Percentiles rank a stretch among this genome's conserved stretches.
These are phyloP conservation scores for Sturmia bella DNA, from an alignment of 2,888 invertebrate genomes.

Conservation along the genomic window DNA sequence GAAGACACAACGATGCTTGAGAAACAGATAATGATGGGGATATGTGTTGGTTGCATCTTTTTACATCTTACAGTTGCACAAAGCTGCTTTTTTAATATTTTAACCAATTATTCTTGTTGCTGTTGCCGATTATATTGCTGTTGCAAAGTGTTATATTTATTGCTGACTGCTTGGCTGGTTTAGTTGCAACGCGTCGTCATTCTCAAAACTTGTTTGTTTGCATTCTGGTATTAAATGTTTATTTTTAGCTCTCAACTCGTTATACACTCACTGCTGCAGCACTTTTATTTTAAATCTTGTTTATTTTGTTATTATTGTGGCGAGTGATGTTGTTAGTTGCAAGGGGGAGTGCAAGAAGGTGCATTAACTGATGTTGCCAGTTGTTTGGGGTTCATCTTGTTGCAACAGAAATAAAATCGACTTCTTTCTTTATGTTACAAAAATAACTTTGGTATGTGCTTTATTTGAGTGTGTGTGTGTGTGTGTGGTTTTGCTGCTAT, in stretches of 20 bases:
- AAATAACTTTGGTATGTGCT: conserved; percentile 49
- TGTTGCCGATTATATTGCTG: conserved; percentile 49
- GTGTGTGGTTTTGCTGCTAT: conserved; percentile 3
- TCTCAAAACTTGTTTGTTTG: conserved; percentile 53
- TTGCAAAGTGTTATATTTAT: conserved; percentile 58
- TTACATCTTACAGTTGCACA: conserved; percentile 33
- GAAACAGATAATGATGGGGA: not conserved
- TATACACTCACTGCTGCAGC: conserved; percentile 17
- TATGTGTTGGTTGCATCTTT: conserved; percentile 40
- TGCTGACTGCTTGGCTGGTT: conserved; percentile 48
- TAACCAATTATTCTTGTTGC: conserved; percentile 42
- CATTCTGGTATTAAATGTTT: conserved; percentile 51
- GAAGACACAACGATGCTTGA: conserved; percentile 16
- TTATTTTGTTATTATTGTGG: conserved; percentile 43
- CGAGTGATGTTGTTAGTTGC: conserved; percentile 3
- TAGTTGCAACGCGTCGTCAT: conserved; percentile 17
- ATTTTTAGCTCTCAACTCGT: conserved; percentile 54
- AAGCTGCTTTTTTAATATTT: conserved; percentile 25
- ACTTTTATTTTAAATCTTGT: conserved; percentile 47
- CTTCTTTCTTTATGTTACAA: conserved; percentile 52
- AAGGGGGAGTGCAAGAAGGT: not conserved
- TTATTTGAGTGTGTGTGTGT: not conserved
- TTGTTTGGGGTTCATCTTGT: conserved; percentile 57
- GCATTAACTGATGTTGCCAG: conserved; percentile 2
- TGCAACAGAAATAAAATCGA: conserved; percentile 40